A percentile compares a stretch with the other conserved stretches of the same genome.
Evolutionary conservation across 2,113 vertebrate species (phyloP).

Genomic region (Meles meles): DNA sequence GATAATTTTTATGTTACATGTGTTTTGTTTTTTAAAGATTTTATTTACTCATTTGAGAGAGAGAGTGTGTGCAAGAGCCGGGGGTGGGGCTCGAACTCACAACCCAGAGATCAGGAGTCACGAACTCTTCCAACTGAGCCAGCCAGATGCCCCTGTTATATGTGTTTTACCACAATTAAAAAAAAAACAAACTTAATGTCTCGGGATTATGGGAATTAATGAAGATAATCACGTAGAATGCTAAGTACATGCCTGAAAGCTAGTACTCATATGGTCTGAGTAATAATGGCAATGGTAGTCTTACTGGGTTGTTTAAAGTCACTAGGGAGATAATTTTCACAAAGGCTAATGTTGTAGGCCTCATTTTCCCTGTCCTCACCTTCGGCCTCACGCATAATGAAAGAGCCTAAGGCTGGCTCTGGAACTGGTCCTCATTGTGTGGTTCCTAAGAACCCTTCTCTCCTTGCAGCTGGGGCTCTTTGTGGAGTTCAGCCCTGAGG

Average conservation of each 20-base stretch:
- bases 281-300: background rate
- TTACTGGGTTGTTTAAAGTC: background rate
- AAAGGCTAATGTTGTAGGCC: background rate
- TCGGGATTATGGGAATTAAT: background rate
- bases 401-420: background rate
- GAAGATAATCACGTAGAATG: background rate
- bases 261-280: background rate
- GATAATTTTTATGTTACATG: background rate
- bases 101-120: background rate
- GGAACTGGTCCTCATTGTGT: background rate
- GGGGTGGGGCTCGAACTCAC: background rate
- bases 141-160: background rate
- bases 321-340: background rate
- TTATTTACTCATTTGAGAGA: background rate
- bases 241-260: background rate
- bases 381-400: background rate
- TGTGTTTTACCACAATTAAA: background rate
- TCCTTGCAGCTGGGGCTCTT: slow-evolving; percentile 92
- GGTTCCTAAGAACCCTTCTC: background rate
- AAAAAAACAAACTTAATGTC: background rate
- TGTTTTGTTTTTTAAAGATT: background rate
- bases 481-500: slow-evolving; percentile 89
- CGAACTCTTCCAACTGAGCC: background rate
- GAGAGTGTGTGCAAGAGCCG: background rate
- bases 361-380: background rate